Conservation (phyloP, 2,113 vertebrate genomes). For the Brachypteracias leptosomus region DNA sequence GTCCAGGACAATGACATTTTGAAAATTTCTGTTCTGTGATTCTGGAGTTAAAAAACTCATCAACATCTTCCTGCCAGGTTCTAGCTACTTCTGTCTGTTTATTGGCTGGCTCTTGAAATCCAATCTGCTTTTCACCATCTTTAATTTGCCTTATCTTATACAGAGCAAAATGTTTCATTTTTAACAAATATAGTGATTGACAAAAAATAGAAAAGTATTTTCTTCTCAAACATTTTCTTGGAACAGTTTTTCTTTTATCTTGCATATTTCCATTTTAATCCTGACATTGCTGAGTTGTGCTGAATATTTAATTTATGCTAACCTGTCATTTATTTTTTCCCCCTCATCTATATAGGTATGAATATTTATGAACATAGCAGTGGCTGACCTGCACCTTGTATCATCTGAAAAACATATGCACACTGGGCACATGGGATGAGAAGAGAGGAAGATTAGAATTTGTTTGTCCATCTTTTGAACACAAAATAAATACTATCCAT, state of each 20-base stretch:
- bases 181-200: background rate
- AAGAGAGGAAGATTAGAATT: background rate
- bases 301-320: conserved; percentile 37
- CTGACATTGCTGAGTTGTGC: background rate
- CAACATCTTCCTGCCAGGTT: background rate
- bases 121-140: background rate
- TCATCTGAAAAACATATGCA: background rate
- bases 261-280: conserved; percentile 21
- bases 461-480: background rate
- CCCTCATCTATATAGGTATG: background rate
- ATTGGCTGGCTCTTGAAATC: background rate
- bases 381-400: background rate
- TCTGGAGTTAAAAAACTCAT: background rate
- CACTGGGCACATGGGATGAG: background rate
- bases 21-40: background rate
- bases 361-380: conserved; percentile 8
- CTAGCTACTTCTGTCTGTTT: background rate
- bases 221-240: background rate
- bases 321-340: background rate
- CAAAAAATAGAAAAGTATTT: background rate
- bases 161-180: background rate
- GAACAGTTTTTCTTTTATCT: background rate
- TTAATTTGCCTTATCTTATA: background rate
- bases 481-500: background rate
- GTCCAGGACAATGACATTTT: background rate